A percentile compares a stretch with the other conserved stretches of the same genome.
These are phyloP conservation scores for Antedon mediterranea DNA, from an alignment of 53 echinoderm and acorn worm genomes.

Conservation along the genomic window DNA sequence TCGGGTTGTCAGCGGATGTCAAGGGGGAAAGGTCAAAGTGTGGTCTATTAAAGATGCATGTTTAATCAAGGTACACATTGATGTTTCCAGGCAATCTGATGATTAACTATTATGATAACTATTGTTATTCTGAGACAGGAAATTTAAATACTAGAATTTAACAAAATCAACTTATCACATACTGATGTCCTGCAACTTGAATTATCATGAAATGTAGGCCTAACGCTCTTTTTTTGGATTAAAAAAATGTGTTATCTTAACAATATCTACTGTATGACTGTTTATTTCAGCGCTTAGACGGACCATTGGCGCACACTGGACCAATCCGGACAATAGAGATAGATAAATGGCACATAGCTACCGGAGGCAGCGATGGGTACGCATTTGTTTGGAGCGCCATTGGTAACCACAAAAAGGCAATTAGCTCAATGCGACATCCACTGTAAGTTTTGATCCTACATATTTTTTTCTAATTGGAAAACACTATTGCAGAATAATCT, in stretches of 20 bases:
- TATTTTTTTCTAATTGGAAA: too few relatives aligned
- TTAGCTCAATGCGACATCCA: conserved; percentile 84
- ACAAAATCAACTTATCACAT: too few relatives aligned
- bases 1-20: conserved; percentile 92
- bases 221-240: too few relatives aligned
- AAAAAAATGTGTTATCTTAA: too few relatives aligned
- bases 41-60: conserved; percentile 87
- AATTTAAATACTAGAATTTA: too few relatives aligned
- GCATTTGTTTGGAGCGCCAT: conserved; percentile 80
- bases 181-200: too few relatives aligned
- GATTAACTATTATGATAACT: too few relatives aligned
- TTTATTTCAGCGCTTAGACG: neutral
- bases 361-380: conserved; percentile 79
- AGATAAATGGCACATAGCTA: conserved; percentile 75
- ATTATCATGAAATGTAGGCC: too few relatives aligned
- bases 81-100: too few relatives aligned
- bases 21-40: conserved; percentile 78
- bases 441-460: conserved; percentile 84
- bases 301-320: conserved; percentile 76
- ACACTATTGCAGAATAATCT: too few relatives aligned
- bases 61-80: conserved; percentile 60
- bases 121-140: too few relatives aligned
- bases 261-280: too few relatives aligned
- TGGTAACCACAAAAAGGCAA: conserved; percentile 46
- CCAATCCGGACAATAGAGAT: conserved; percentile 74